phyloP scores from a whole-genome alignment of 2,113 vertebrate species.

The Chlorodrepanis virens region DNA sequence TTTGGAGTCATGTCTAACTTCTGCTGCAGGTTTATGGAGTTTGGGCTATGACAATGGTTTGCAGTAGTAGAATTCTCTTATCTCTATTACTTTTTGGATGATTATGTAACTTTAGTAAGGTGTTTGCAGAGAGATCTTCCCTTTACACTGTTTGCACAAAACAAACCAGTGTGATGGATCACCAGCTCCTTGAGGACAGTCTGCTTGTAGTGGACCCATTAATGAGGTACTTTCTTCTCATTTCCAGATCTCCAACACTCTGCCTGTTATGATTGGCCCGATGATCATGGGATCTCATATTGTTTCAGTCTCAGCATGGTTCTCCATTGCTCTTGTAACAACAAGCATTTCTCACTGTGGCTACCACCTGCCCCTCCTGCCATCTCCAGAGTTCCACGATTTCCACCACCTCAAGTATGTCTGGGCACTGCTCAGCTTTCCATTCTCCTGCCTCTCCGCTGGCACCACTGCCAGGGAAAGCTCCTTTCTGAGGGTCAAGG shows the following conservation, averaged over 20 bases:
- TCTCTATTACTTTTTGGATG: neutral
- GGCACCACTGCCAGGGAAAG: neutral
- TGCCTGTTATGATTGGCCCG: slow-evolving; percentile 81
- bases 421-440: neutral
- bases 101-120: neutral
- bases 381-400: slow-evolving; percentile 93
- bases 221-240: neutral
- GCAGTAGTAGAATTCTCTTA: neutral
- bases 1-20: neutral
- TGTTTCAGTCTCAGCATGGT: slow-evolving; percentile 80
- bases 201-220: neutral
- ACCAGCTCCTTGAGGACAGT: neutral
- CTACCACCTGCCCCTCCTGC: slow-evolving; percentile 92
- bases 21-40: neutral
- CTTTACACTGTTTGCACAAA: neutral
- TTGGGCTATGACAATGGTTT: neutral
- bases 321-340: slow-evolving; percentile 78
- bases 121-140: neutral
- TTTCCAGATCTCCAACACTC: slow-evolving; percentile 84
- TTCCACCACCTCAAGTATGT: slow-evolving; percentile 93
- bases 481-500: neutral
- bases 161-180: neutral
- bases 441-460: neutral
- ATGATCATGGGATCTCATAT: slow-evolving; percentile 85
- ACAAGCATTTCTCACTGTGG: slow-evolving; percentile 91